These are phyloP conservation scores for Adelges cooleyi DNA, from an alignment of 1,140 invertebrate species.

Conservation along the genomic window DNA sequence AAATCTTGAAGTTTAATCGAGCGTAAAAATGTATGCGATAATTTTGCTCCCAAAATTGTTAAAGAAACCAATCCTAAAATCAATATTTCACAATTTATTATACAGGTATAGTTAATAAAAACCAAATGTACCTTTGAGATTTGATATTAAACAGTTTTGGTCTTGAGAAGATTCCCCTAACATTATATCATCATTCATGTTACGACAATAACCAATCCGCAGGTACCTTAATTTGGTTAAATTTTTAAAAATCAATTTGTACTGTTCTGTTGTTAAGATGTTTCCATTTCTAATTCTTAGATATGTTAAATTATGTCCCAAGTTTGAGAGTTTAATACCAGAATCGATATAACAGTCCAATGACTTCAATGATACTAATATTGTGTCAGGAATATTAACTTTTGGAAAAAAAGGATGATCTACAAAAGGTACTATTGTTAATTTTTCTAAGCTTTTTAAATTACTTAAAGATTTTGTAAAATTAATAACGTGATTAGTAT, in stretches of 20 bases:
- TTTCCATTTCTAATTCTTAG: background rate
- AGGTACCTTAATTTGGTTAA: background rate
- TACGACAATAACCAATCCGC: background rate
- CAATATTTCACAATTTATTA: too few species aligned
- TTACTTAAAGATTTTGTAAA: background rate
- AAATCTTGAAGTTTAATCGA: background rate
- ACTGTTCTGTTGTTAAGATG: background rate
- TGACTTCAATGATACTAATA: background rate
- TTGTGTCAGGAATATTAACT: background rate
- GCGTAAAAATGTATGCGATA: background rate
- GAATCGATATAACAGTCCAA: background rate
- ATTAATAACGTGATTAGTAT: background rate
- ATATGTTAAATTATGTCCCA: background rate
- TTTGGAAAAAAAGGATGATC: background rate
- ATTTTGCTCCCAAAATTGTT: background rate
- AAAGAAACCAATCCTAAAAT: background rate
- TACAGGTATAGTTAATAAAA: too few species aligned
- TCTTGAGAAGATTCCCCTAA: background rate
- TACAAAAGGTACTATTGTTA: background rate
- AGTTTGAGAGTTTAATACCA: background rate
- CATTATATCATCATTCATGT: background rate
- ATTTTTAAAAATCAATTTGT: background rate
- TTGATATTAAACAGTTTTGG: background rate
- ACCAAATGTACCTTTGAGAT: background rate
- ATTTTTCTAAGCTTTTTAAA: background rate